Conservation (phyloP, 2,797 vertebrate species). For the Syngnathus acus region DNA sequence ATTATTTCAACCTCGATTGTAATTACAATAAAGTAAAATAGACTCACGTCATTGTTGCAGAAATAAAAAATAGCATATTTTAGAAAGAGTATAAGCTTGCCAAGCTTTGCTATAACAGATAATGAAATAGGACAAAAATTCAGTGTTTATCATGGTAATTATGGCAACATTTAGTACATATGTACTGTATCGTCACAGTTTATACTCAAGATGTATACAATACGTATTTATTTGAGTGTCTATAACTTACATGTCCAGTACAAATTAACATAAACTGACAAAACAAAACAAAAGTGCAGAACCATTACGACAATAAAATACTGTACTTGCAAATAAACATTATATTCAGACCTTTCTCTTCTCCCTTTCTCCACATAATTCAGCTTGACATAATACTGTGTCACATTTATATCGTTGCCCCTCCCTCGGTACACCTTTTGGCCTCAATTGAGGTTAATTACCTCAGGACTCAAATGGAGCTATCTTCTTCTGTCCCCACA, state of each 20-base stretch:
- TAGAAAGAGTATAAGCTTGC: background rate
- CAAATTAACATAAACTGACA: background rate
- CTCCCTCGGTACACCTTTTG: constrained; percentile 38
- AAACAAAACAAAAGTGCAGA: background rate
- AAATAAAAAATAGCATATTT: background rate
- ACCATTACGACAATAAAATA: background rate
- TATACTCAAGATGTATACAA: background rate
- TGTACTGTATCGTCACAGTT: background rate
- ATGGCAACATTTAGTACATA: background rate
- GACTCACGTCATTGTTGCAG: background rate
- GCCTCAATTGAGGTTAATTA: constrained; percentile 61
- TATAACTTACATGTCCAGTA: background rate
- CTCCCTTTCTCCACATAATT: constrained; percentile 10
- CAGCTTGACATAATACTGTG: constrained; percentile 27
- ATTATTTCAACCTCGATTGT: background rate
- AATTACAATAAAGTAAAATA: background rate
- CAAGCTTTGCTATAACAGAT: background rate
- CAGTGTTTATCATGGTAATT: background rate
- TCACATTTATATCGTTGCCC: constrained; percentile 17
- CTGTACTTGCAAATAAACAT: background rate
- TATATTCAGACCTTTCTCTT: background rate
- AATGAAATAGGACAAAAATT: background rate
- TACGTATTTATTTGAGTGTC: background rate
- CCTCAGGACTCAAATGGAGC: constrained; percentile 41
- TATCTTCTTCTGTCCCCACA: constrained; percentile 16